These are phyloP conservation scores for Melospiza melodia DNA, from an alignment of 2,113 vertebrate genomes.

Conservation along the genomic window DNA sequence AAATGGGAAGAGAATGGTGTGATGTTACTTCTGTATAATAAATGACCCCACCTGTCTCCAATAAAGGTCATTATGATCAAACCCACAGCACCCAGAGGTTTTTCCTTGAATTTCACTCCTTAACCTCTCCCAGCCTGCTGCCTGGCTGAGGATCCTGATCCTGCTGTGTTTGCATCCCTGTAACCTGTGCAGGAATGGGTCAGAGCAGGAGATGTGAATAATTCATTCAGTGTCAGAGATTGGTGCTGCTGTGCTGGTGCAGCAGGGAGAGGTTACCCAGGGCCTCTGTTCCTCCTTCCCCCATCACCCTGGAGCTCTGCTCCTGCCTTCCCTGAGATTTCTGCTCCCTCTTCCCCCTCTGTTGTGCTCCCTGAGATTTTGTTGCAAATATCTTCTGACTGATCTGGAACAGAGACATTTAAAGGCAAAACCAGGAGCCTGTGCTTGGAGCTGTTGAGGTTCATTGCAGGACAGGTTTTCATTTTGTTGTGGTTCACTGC, in stretches of 20 bases:
- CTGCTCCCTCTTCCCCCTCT: neutral
- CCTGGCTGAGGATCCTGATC: neutral
- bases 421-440: neutral
- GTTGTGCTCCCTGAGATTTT: neutral
- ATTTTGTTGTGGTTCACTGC: neutral
- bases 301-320: neutral
- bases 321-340: neutral
- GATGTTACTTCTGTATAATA: conserved; percentile 65
- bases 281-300: neutral
- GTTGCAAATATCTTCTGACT: neutral
- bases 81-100: neutral
- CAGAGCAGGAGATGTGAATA: neutral
- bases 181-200: neutral
- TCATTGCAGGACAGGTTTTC: neutral
- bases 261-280: neutral
- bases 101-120: neutral
- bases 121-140: neutral
- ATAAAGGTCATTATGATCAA: conserved; percentile 68
- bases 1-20: conserved; percentile 51
- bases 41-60: conserved; percentile 62
- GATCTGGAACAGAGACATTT: neutral
- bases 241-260: accelerated
- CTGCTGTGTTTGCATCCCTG: accelerated
- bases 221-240: accelerated
- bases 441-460: neutral